These are phyloP conservation scores for Entomobrya multifasciata DNA, from an alignment of 2,888 invertebrate genomes.

Conservation along the genomic window DNA sequence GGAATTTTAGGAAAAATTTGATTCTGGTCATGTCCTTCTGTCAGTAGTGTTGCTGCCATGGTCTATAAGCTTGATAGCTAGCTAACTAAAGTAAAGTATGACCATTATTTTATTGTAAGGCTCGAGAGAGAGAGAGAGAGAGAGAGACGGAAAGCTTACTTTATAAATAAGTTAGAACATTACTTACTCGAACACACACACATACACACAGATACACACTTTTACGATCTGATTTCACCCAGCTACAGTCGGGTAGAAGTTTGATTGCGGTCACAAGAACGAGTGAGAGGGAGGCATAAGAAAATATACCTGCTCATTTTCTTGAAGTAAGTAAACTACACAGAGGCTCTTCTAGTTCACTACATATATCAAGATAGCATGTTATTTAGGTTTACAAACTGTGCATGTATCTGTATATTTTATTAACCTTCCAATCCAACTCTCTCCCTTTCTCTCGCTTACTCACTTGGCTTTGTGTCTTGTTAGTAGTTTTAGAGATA, in stretches of 20 bases:
- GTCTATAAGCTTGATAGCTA: constrained; percentile 12
- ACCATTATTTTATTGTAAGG: constrained; percentile 37
- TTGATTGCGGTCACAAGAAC: constrained; percentile 46
- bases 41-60: constrained; percentile 16
- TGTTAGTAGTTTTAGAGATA: background rate
- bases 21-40: constrained; percentile 56
- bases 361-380: constrained; percentile 12
- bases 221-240: constrained; percentile 59
- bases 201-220: constrained; percentile 11
- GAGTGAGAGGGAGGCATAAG: background rate
- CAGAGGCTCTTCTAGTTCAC: background rate
- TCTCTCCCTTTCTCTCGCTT: no score
- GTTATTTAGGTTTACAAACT: background rate
- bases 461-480: background rate
- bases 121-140: no score
- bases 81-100: constrained; percentile 38
- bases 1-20: constrained; percentile 20
- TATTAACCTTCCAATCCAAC: background rate
- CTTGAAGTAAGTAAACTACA: background rate
- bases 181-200: constrained; percentile 30
- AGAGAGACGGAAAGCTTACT: constrained; percentile 10
- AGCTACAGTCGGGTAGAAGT: constrained; percentile 21
- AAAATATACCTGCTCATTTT: background rate
- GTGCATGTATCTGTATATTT: constrained; percentile 1
- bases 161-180: constrained; percentile 61